Evolutionary conservation across 53 echinoderm and acorn worm genomes (phyloP).

Genomic region (Henricia sp.): DNA sequence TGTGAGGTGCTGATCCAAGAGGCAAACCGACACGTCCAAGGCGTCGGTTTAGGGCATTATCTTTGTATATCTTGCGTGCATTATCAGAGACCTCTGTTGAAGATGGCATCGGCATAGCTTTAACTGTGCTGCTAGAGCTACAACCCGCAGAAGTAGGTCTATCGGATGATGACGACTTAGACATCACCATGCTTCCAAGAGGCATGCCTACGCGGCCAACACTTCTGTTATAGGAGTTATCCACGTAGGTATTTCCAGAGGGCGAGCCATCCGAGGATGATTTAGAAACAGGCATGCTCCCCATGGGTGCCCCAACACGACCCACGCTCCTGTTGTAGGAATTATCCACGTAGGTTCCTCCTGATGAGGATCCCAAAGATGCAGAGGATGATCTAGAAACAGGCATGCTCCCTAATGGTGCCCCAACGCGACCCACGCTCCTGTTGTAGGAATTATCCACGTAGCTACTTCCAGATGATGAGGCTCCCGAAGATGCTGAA

Average conservation of each 20-base stretch:
- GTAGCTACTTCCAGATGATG: slow-evolving; percentile 29
- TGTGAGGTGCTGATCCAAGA: slow-evolving; percentile 19
- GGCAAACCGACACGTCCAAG: slow-evolving; percentile 49
- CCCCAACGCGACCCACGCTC: slow-evolving; percentile 43
- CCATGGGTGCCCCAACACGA: slow-evolving; percentile 40
- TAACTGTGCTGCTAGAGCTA: background rate
- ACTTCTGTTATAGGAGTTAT: slow-evolving; percentile 55
- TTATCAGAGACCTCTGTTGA: background rate
- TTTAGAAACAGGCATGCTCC: too few relatives aligned
- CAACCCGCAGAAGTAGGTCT: background rate
- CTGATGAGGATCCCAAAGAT: background rate
- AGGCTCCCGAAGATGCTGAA: background rate
- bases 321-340: slow-evolving; percentile 34
- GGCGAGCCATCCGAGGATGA: background rate
- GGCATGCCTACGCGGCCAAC: slow-evolving; percentile 59
- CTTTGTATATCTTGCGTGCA: slow-evolving; percentile 5
- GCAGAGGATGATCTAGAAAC: background rate
- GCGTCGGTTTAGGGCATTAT: slow-evolving; percentile 36
- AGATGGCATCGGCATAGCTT: background rate
- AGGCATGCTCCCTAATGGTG: slow-evolving; percentile 57
- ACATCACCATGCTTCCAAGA: slow-evolving; percentile 31
- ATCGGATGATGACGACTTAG: slow-evolving; percentile 2
- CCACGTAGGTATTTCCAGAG: slow-evolving; percentile 15
- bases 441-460: slow-evolving; percentile 63
- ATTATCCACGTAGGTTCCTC: too few relatives aligned